Base-by-base conservation (phyloP, 2,888 invertebrate genomes). In the Gastrophysa polygoni region DNA sequence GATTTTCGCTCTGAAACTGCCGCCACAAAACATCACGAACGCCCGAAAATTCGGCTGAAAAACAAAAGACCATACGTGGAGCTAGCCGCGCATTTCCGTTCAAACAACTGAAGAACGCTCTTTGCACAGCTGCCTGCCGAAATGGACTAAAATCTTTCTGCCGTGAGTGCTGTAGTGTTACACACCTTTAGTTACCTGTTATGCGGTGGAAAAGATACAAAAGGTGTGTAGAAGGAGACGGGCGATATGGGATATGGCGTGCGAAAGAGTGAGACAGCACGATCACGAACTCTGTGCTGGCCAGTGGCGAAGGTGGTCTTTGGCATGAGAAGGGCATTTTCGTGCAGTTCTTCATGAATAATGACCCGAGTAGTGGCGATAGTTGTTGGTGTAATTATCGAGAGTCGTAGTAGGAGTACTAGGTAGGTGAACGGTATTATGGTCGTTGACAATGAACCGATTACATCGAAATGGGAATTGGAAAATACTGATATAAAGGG, bases 1-100 rank as follows among this genome's bases (percentile, higher is more conserved):
- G 14, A 74, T 71, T 64, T 77, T 79, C n/a, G 78, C 74, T 11
- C 79, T 73, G 68, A 80, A 79, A 74, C 80, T 80, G 29, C 80
- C 80, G 46, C 80, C 79, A 70, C 79, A 80, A 68, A 80, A 78
- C 76, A 80, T 78, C 58, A 57, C 43, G 29, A 58, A 54, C 38
- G 17, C 46, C 2, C 17, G 51, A 52, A 44, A 6, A 21, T 2
- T 32, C 29, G 1, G 10, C 29, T 10, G 2, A 1, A 8, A 10
- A 32, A 10, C 29, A 10, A 8, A 5, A 32, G n/a, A 38, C 11
- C 47, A 55, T 46, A 51, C 50, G 50, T 58, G 50, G 20, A 59
- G 34, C 34, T 63, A 59, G 59, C 46, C 44, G 59, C 59, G 56
- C 57, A 63, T 63, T 59, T 57, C 48, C 52, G 57, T 2, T 34